Evolutionary conservation across 2,113 vertebrate genomes (phyloP).

Genomic region (Tautogolabrus adspersus): DNA sequence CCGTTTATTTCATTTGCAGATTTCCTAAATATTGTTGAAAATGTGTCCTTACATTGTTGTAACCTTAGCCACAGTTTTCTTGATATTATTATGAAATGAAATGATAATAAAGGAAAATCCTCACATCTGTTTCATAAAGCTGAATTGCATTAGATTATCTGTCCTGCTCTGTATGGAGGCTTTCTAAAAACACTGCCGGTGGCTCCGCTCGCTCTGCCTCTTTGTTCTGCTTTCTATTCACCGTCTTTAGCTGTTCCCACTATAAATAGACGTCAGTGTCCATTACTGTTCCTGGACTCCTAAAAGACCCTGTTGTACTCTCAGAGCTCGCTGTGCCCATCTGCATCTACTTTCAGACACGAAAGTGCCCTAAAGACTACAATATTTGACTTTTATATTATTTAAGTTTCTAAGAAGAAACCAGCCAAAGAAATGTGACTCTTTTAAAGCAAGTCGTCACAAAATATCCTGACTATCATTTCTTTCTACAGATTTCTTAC

Average conservation of each 20-base stretch:
- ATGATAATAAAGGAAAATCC: not conserved
- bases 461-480: no score
- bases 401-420: not conserved
- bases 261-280: constrained; percentile 77
- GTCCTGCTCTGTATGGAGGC: constrained; percentile 29
- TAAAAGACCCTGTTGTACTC: constrained; percentile 67
- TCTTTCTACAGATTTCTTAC: no score
- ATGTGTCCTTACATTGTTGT: no score
- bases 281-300: constrained; percentile 61
- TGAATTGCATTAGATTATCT: constrained; percentile 24
- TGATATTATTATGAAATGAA: no score
- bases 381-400: constrained; percentile 16
- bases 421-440: not conserved
- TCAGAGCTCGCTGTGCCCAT: constrained; percentile 47
- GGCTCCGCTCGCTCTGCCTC: constrained; percentile 53
- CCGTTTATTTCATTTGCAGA: no score
- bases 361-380: constrained; percentile 1
- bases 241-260: constrained; percentile 51
- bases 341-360: constrained; percentile 37
- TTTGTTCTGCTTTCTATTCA: constrained; percentile 72
- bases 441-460: not conserved
- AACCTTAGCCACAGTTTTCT: not conserved
- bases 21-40: no score
- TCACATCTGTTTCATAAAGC: not conserved
- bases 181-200: constrained; percentile 51